Conservation (phyloP, 2,888 invertebrate genomes). For the Chloromyia formosa region DNA sequence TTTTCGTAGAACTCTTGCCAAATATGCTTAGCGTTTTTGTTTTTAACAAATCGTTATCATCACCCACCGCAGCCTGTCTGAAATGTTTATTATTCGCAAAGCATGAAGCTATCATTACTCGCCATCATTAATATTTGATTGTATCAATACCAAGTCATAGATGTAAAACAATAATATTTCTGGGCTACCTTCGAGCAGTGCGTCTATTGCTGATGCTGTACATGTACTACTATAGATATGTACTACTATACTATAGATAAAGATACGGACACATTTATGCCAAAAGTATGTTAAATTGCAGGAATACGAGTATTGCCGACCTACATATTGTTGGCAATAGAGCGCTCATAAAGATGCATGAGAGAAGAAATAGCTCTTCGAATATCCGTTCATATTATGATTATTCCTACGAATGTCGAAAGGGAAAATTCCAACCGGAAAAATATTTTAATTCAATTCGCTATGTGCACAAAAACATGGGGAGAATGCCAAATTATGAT, state of each 20-base stretch:
- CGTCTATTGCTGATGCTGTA: no score
- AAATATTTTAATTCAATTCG: slow-evolving; percentile 5
- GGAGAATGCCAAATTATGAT: no score
- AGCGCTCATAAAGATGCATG: background rate
- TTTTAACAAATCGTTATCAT: background rate
- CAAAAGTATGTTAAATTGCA: no score
- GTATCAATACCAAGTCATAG: no score
- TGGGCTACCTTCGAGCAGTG: background rate
- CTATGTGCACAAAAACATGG: no score
- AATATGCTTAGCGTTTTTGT: no score
- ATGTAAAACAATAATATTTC: background rate
- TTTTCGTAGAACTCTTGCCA: no score
- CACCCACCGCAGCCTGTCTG: background rate
- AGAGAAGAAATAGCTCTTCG: no score
- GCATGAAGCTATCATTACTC: slow-evolving; percentile 6
- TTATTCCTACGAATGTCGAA: background rate
- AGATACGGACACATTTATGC: no score
- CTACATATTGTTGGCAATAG: background rate
- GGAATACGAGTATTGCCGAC: background rate
- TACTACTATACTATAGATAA: no score
- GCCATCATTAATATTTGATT: background rate
- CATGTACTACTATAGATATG: no score
- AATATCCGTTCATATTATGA: no score
- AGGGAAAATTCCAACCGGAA: background rate
- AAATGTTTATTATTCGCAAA: background rate